Evolutionary conservation across 2,797 vertebrate species (phyloP).

Genomic region (Morus bassanus): DNA sequence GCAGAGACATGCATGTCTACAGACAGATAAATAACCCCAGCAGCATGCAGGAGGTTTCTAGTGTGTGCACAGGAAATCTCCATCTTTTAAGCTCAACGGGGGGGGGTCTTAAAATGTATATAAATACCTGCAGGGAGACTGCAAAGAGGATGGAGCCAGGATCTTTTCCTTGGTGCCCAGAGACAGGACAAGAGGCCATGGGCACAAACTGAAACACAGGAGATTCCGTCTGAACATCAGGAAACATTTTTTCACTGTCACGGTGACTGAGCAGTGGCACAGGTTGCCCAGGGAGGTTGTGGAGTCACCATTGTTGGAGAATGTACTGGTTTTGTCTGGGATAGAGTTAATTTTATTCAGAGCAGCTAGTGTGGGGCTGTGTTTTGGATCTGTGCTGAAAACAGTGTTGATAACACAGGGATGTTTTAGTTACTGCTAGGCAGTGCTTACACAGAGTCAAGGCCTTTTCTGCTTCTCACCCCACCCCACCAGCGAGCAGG

Average conservation of each 20-base stretch:
- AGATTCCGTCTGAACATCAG: neutral
- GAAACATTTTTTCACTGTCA: neutral
- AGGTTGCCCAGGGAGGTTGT: neutral
- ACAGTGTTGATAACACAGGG: no score
- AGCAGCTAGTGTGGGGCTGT: no score
- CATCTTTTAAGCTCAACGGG: neutral
- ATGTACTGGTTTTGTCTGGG: no score
- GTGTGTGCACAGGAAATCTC: neutral
- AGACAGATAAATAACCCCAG: neutral
- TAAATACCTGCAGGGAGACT: neutral
- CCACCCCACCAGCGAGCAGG: no score
- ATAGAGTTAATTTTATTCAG: no score
- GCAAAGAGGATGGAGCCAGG: neutral
- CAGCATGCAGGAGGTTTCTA: neutral
- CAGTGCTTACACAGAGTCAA: no score
- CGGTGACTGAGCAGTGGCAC: neutral
- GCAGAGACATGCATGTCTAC: neutral
- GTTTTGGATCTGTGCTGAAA: no score
- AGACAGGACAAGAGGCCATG: neutral
- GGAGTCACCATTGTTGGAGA: neutral
- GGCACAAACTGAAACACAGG: neutral
- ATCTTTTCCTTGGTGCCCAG: neutral
- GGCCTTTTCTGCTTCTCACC: no score
- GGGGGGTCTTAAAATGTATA: neutral
- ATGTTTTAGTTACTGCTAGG: no score